Evolutionary conservation across 1,140 invertebrate genomes (phyloP).

Genomic region (Hyles euphorbiae): DNA sequence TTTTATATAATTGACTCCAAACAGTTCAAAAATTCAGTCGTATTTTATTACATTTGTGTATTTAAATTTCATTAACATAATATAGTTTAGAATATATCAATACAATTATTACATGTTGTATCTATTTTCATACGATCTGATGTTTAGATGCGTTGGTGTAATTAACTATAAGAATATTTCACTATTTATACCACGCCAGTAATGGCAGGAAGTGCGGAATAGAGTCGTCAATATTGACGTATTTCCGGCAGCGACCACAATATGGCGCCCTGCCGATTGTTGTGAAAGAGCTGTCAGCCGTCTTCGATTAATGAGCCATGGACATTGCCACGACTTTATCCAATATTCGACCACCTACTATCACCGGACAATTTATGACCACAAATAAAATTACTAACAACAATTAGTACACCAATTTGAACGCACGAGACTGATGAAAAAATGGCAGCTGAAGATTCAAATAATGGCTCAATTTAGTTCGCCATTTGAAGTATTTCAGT

Average conservation of each 20-base stretch:
- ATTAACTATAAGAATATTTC: too few species aligned
- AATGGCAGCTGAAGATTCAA: conserved; percentile 27
- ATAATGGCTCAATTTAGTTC: conserved; percentile 17
- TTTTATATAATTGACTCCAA: too few species aligned
- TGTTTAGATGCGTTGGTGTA: too few species aligned
- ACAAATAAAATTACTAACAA: not conserved
- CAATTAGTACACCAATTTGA: not conserved
- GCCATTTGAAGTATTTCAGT: not conserved
- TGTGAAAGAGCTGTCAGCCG: conserved; percentile 63
- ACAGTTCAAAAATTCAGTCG: too few species aligned
- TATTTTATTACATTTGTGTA: too few species aligned
- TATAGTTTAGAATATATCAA: too few species aligned
- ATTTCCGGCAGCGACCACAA: conserved; percentile 40
- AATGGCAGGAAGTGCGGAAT: conserved; percentile 42
- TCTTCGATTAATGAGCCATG: conserved; percentile 54
- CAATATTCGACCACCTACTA: conserved; percentile 36
- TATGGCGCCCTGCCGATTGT: conserved; percentile 62
- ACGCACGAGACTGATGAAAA: conserved; percentile 11
- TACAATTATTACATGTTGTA: too few species aligned
- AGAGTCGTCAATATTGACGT: conserved; percentile 55
- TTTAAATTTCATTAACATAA: too few species aligned
- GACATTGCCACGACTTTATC: conserved; percentile 28
- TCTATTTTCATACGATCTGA: too few species aligned
- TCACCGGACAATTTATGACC: conserved; percentile 16
- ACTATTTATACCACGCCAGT: conserved; percentile 1